Evolutionary conservation across 2,113 vertebrate genomes (phyloP), one percentile per base, ranked within the genome.

Genomic region (Dasyurus viverrinus): DNA sequence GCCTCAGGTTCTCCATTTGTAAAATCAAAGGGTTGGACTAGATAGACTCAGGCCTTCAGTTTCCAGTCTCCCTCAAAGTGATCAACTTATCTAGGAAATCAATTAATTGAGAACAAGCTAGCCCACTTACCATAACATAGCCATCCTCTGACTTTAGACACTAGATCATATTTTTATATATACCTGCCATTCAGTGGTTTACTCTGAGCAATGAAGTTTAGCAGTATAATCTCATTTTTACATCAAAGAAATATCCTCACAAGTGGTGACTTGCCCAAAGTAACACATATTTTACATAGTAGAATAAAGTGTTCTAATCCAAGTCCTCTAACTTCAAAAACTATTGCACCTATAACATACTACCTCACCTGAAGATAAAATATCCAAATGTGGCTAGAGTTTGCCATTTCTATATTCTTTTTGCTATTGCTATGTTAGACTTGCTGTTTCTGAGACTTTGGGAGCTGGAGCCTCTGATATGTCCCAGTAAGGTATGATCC

Each of bases 351-450:
- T 42, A 23, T 76, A n/a, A 76, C 4, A 76, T 1, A n/a, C 14
- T n/a, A n/a, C 30, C 6, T 84, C 36, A 22, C n/a, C n/a, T 54
- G n/a, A 95, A 95, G 92, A 94, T 91, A 95, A 54, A 93, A 55
- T 90, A 94, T 94, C 60, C 27, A 36, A 1, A 7, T 14, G 89
- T 42, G 52, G 52, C 11, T n/a, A 5, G 42, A 91, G 89, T 92
- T 94, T 92, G 92, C 53, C 90, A 60, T 53, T 89, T 95, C 91
- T 27, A 10, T 89, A 94, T 93, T 92, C 93, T 90, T 89, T 54
- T 30, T 22, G 54, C 23, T 25, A 12, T 27, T 53, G 52, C 0
- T 76, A 48, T 48, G 48, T 48, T 48, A 24, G 16, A 4, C 19
- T 36, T 92, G 68, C n/a, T 94, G 23, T 90, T 68, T 26, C 68